Evolutionary conservation across 2,113 vertebrate species (phyloP).

Genomic region (Thalassoma bifasciatum): DNA sequence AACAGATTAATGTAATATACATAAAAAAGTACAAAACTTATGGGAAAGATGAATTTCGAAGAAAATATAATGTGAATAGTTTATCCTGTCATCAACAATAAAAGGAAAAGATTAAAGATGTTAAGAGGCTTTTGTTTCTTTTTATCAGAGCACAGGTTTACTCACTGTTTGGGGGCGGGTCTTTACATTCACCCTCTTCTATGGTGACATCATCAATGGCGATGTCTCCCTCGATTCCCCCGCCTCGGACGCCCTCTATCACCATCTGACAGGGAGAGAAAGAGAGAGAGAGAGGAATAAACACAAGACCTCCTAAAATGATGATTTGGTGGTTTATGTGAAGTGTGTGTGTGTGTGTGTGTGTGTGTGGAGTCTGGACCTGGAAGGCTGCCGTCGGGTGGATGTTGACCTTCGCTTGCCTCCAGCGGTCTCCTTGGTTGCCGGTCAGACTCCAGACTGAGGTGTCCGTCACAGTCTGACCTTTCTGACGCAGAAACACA

Average conservation of each 20-base stretch:
- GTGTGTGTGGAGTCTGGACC: constrained; percentile 79
- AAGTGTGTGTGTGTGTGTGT: background rate
- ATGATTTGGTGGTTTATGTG: background rate
- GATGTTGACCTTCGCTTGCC: constrained; percentile 91
- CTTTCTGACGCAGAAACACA: constrained; percentile 90
- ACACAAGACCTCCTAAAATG: no score
- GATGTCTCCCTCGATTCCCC: constrained; percentile 96
- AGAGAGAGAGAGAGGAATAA: background rate
- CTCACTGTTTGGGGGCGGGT: constrained; percentile 91
- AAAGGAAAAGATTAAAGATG: no score
- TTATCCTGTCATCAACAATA: no score
- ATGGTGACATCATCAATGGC: constrained; percentile 95
- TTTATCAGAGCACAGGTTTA: background rate
- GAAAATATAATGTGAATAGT: no score
- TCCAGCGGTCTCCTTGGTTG: constrained; percentile 94
- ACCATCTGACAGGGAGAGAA: constrained; percentile 83
- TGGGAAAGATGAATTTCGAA: no score
- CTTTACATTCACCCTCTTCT: constrained; percentile 93
- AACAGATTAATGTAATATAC: no score
- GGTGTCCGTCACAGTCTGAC: constrained; percentile 84
- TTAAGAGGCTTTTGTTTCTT: no score
- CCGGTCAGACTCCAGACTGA: constrained; percentile 91
- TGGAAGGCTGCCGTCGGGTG: constrained; percentile 93
- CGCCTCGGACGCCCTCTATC: constrained; percentile 93
- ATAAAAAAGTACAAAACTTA: no score